These are phyloP conservation scores for Opisthograptis luteolata DNA, from an alignment of 2,888 invertebrate genomes.

Conservation along the genomic window DNA sequence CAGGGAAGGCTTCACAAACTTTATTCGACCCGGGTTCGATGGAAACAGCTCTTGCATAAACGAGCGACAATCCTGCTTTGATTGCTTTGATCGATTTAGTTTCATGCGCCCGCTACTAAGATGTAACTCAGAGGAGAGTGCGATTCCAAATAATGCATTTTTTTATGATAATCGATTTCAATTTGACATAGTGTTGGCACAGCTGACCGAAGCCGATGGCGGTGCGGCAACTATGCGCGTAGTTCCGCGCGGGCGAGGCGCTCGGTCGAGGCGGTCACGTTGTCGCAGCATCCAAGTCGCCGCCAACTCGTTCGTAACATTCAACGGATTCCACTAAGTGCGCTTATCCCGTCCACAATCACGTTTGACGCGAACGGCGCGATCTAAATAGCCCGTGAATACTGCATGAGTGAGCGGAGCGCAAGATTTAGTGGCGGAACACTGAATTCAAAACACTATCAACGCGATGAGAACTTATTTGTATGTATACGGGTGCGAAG, in stretches of 20 bases:
- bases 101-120: neutral
- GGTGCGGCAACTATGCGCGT: neutral
- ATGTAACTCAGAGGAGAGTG: neutral
- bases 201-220: neutral
- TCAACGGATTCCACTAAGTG: constrained; percentile 43
- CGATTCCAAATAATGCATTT: too few species aligned
- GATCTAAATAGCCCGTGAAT: constrained; percentile 44
- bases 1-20: neutral
- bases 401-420: constrained; percentile 44
- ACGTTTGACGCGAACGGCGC: constrained; percentile 28
- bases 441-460: constrained; percentile 44
- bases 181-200: neutral
- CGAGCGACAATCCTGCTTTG: constrained; percentile 1
- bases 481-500: constrained; percentile 34
- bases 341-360: constrained; percentile 39
- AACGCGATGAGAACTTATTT: constrained; percentile 42
- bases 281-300: constrained; percentile 1
- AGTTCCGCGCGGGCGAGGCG: neutral
- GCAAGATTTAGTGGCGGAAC: constrained; percentile 43
- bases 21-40: constrained; percentile 4
- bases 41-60: neutral
- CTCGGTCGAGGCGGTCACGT: constrained; percentile 14
- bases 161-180: neutral
- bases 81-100: neutral
- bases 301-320: constrained; percentile 37